phyloP scores from a whole-genome alignment of 2,888 invertebrate genomes.

The Pseudeuparius sepicola region DNA sequence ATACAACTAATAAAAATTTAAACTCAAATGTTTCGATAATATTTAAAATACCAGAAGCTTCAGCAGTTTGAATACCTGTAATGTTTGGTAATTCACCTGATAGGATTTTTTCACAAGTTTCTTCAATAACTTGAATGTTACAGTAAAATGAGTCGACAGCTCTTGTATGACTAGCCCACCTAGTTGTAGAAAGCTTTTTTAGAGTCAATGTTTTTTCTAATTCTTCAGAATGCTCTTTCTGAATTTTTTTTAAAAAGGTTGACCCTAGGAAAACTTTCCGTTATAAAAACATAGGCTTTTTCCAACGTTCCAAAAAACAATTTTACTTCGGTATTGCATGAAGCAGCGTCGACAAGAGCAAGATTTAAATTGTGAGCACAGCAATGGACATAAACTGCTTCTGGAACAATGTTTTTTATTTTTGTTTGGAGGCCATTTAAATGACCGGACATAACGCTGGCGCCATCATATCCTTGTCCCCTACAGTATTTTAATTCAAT shows the following conservation, averaged over 20 bases:
- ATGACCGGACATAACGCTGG: too few species aligned
- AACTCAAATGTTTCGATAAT: neutral
- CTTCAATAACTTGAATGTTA: constrained; percentile 2
- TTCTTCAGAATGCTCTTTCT: neutral
- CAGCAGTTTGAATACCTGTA: neutral
- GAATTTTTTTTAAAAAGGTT: neutral
- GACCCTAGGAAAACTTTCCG: constrained; percentile 4
- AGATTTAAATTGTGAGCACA: constrained; percentile 4
- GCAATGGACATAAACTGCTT: too few species aligned
- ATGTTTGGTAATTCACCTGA: neutral
- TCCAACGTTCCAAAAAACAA: constrained; percentile 1
- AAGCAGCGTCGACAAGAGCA: neutral
- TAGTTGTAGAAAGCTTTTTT: neutral
- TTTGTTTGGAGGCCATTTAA: too few species aligned
- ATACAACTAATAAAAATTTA: constrained; percentile 3
- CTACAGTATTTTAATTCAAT: too few species aligned
- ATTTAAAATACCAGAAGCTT: constrained; percentile 1
- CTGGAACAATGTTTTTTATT: too few species aligned
- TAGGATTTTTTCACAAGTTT: constrained; percentile 5
- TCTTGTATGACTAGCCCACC: constrained; percentile 2
- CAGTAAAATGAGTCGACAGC: neutral
- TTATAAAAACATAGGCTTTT: neutral
- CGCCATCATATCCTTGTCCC: too few species aligned
- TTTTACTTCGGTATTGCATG: constrained; percentile 2
- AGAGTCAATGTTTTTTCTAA: neutral